Evolutionary conservation across 2,888 invertebrate species (phyloP).

Genomic region (Drosophila leonis): DNA sequence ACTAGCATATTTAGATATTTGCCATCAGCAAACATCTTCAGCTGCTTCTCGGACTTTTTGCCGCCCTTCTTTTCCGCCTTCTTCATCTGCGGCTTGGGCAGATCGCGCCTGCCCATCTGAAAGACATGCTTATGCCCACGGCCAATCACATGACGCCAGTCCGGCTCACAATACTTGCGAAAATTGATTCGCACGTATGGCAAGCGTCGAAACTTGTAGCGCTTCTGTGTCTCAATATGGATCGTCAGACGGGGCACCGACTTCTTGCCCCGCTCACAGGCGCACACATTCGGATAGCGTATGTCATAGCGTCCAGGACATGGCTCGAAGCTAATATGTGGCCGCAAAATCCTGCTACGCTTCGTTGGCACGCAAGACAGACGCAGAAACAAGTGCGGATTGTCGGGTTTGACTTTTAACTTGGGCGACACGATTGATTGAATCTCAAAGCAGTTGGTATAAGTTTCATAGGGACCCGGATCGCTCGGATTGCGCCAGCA

Average conservation of each 20-base stretch:
- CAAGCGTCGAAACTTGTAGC: conserved; percentile 74
- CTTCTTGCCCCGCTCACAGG: conserved; percentile 56
- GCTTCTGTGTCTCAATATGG: conserved; percentile 75
- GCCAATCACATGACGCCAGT: conserved; percentile 79
- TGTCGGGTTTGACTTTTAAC: not conserved
- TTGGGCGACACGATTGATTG: conserved; percentile 18
- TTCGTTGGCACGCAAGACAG: conserved; percentile 70
- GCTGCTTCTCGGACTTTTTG: conserved; percentile 62
- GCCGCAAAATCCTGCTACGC: conserved; percentile 23
- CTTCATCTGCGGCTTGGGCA: conserved; percentile 36
- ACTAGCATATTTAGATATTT: conserved; percentile 79
- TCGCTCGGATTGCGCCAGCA: conserved; percentile 75
- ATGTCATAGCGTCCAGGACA: conserved; percentile 81
- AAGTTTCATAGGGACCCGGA: conserved; percentile 74
- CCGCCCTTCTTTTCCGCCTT: conserved; percentile 11
- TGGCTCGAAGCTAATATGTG: conserved; percentile 65
- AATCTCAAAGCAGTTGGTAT: conserved; percentile 38
- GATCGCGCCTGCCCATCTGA: conserved; percentile 41
- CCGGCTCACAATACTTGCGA: conserved; percentile 52
- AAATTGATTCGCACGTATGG: conserved; percentile 58
- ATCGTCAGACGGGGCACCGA: conserved; percentile 63
- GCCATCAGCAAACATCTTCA: conserved; percentile 70
- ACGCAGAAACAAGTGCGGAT: conserved; percentile 64
- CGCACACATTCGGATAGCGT: conserved; percentile 62
- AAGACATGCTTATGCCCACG: conserved; percentile 73